Evolutionary conservation across 1,140 invertebrate genomes (phyloP).

Genomic region (Marisa cornuarietis): DNA sequence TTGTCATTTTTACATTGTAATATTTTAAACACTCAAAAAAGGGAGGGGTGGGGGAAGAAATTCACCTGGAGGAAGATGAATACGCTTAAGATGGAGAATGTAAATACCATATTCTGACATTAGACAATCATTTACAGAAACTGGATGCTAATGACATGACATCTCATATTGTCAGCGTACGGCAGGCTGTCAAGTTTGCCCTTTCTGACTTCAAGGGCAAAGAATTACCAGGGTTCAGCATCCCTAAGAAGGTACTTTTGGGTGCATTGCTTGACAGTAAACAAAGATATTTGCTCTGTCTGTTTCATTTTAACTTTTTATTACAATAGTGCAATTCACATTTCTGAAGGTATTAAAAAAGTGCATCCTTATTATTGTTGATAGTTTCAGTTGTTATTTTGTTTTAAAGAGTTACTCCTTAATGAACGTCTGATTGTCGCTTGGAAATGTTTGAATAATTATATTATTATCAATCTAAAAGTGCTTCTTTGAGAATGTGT

Average conservation of each 20-base stretch:
- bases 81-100: not conserved
- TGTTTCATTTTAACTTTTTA: no score
- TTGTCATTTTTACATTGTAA: no score
- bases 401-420: not conserved
- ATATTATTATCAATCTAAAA: not conserved
- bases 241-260: constrained; percentile 76
- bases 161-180: constrained; percentile 84
- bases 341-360: no score
- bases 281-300: no score
- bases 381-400: no score
- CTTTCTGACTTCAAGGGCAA: constrained; percentile 85
- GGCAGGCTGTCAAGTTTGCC: constrained; percentile 90
- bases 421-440: not conserved
- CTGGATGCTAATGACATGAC: constrained; percentile 84
- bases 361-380: no score
- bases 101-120: not conserved
- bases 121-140: constrained; percentile 67
- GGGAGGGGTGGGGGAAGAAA: no score
- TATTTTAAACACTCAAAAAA: no score
- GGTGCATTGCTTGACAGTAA: no score
- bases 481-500: no score
- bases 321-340: no score
- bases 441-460: not conserved
- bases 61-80: no score
- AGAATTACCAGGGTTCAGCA: constrained; percentile 91